phyloP scores from a whole-genome alignment of 2,888 invertebrate genomes.

The Acholoe squamosa region DNA sequence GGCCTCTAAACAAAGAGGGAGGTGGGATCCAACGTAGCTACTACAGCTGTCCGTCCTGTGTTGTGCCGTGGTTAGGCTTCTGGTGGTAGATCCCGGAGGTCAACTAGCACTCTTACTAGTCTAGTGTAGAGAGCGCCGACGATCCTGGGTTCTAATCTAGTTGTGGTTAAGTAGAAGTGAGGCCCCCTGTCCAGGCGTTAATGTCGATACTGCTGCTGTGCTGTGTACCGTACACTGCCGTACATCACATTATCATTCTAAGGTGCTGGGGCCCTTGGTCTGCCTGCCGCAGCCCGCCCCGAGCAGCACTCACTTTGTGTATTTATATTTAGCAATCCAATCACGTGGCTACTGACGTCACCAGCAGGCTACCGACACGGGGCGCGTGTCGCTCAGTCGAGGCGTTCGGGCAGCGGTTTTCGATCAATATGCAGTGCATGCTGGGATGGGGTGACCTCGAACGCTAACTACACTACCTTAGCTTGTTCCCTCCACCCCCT shows the following conservation, averaged over 20 bases:
- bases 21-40: neutral
- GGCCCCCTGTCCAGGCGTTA: neutral
- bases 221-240: neutral
- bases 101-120: too few species aligned
- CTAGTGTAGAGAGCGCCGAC: too few species aligned
- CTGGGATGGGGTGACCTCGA: too few species aligned
- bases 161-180: neutral
- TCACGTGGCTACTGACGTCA: slow-evolving; percentile 45
- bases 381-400: too few species aligned
- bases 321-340: slow-evolving; percentile 10
- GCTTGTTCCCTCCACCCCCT: too few species aligned
- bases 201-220: neutral
- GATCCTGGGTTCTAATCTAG: neutral
- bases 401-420: too few species aligned
- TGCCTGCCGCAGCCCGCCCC: neutral
- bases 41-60: too few species aligned
- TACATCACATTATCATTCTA: slow-evolving; percentile 56
- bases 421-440: too few species aligned
- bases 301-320: slow-evolving; percentile 28
- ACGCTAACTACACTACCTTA: too few species aligned
- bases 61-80: too few species aligned
- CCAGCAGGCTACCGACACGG: too few species aligned
- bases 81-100: too few species aligned
- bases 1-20: neutral
- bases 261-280: neutral